phyloP scores from a whole-genome alignment of 1,140 invertebrate species.

The Drosophila chauvacae region DNA sequence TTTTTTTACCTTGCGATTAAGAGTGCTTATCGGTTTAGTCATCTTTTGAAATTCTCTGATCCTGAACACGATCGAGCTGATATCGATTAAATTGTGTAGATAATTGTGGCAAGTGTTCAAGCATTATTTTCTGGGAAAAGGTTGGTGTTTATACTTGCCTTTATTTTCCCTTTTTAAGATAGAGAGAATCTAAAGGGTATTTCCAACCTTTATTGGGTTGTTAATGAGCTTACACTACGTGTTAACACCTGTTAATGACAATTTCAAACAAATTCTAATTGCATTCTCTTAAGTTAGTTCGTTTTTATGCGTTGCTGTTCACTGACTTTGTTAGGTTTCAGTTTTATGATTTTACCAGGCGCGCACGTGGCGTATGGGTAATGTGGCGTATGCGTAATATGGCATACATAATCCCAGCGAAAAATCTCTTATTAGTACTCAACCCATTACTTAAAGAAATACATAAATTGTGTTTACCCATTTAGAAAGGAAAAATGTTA shows the following conservation, averaged over 20 bases:
- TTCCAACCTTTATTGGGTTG: not conserved
- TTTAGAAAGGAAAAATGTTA: not conserved
- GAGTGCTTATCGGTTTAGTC: conserved; percentile 3
- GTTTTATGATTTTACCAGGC: not conserved
- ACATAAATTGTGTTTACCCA: no score
- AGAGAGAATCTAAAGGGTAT: not conserved
- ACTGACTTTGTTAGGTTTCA: conserved; percentile 12
- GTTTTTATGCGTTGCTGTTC: not conserved
- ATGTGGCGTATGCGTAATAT: not conserved
- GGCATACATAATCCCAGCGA: not conserved
- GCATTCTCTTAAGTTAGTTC: not conserved
- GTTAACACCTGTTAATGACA: conserved; percentile 27
- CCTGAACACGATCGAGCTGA: not conserved
- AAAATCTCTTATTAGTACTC: not conserved
- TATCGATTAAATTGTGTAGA: conserved; percentile 25
- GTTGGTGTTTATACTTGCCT: not conserved
- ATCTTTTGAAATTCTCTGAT: conserved; percentile 4
- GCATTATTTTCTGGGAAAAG: not conserved
- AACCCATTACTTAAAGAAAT: not conserved
- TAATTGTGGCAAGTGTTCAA: not conserved
- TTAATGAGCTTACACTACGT: not conserved
- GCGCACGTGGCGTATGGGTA: conserved; percentile 47
- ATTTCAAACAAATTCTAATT: conserved; percentile 12
- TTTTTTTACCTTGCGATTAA: conserved; percentile 13
- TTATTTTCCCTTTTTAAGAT: not conserved